Base-by-base conservation (phyloP, 2,113 vertebrate species). In the Motacilla tschutschensis region DNA sequence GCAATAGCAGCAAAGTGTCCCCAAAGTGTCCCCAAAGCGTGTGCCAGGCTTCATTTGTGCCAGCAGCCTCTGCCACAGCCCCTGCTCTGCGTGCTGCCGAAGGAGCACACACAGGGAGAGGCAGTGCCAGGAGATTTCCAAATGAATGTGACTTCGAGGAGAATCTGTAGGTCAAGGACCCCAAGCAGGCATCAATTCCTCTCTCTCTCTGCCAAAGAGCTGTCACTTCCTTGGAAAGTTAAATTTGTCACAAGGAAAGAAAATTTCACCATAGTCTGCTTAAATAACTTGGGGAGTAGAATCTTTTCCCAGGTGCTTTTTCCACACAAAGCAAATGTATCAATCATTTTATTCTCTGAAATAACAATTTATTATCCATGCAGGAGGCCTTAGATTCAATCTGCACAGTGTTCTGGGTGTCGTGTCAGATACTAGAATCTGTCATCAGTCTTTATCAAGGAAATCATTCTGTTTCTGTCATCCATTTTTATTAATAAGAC, bases 291-390 rank as follows among this genome's bases (percentile, higher is more conserved):
- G 59, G 95, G 96, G 95, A 96, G 91, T 80, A 95, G 93, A 96
- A 96, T 94, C 89, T 95, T 96, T 97, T 97, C 98, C 97, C 98
- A 97, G 97, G 94, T 98, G 98, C 89, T 95, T 96, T 94, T 95
- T 75, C 95, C 94, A 95, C 94, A 96, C 92, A 96, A 97, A 98
- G 97, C 95, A 98, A 98, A 98, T 93, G 94, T 97, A 98, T 99
- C 98, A 98, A 98, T 99, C 98, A 99, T 98, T 98, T 98, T 96
- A 97, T 98, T 98, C 96, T 96, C 97, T 96, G 96, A 97, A 98
- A 98, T 98, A 98, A 97, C 97, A 97, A 99, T 99, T 98, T 99
- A 98, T 98, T 98, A 98, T 97, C 98, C 97, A 97, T 97, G 98
- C 97, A 96, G 96, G 97, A 98, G 98, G 98, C 98, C 98, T 97